These are phyloP conservation scores for Drosophila nr. perissopoda DNA, from an alignment of 2,888 invertebrate genomes.

Conservation along the genomic window DNA sequence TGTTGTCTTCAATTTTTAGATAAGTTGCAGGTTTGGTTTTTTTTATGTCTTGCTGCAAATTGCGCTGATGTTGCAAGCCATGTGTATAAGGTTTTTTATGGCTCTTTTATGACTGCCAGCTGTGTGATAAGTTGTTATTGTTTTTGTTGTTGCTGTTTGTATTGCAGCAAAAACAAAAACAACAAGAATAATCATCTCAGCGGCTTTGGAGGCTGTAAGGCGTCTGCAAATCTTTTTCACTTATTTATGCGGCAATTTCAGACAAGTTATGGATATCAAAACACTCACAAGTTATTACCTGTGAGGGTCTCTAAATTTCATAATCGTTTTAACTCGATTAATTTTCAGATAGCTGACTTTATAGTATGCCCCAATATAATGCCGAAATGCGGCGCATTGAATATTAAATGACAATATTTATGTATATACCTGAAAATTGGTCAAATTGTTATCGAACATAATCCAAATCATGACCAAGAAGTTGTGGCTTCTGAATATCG, in stretches of 20 bases:
- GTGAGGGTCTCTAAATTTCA: neutral
- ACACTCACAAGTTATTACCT: slow-evolving; percentile 2
- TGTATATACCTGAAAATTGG: neutral
- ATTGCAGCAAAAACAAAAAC: slow-evolving; percentile 7
- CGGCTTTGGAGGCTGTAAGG: slow-evolving; percentile 21
- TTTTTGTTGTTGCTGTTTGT: slow-evolving; percentile 22
- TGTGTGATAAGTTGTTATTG: slow-evolving; percentile 48
- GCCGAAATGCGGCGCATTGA: neutral
- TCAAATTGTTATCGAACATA: neutral
- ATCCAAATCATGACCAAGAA: neutral
- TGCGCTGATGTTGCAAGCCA: slow-evolving; percentile 66
- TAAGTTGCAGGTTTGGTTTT: slow-evolving; percentile 45
- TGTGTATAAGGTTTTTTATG: slow-evolving; percentile 50
- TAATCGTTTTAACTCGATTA: slow-evolving; percentile 12
- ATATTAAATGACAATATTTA: neutral
- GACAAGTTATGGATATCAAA: slow-evolving; percentile 27
- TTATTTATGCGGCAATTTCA: slow-evolving; percentile 40
- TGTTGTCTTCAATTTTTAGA: slow-evolving; percentile 24
- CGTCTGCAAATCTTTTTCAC: slow-evolving; percentile 36
- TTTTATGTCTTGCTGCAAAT: slow-evolving; percentile 56
- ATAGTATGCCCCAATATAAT: neutral
- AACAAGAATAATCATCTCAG: slow-evolving; percentile 11
- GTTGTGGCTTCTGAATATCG: neutral
- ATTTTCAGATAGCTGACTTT: neutral
- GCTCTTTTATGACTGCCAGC: slow-evolving; percentile 54